Evolutionary conservation across 1,140 invertebrate genomes (phyloP).

Genomic region (Magallana ariakensis): DNA sequence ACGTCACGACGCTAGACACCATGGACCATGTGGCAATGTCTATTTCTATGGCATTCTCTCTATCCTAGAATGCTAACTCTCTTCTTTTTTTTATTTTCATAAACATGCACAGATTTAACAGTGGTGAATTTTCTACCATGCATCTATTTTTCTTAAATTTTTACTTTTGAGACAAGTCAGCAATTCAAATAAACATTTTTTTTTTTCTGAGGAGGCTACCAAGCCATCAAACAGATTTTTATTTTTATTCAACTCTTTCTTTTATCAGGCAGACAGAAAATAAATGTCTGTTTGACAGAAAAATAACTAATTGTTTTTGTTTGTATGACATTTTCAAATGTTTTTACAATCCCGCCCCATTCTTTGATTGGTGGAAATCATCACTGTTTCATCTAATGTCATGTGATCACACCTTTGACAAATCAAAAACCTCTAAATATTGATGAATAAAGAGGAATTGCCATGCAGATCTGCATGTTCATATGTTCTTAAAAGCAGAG

Average conservation of each 20-base stretch:
- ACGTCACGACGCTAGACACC: constrained; percentile 21
- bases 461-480: constrained; percentile 22
- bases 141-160: neutral
- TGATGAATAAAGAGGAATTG: neutral
- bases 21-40: constrained; percentile 41
- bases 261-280: too few relatives aligned
- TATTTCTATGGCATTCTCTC: constrained; percentile 41
- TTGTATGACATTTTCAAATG: too few relatives aligned
- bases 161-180: too few relatives aligned
- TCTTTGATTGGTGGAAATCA: neutral
- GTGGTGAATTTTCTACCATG: constrained; percentile 32
- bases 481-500: constrained; percentile 7
- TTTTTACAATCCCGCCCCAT: too few relatives aligned
- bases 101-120: constrained; percentile 25
- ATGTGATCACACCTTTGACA: constrained; percentile 8
- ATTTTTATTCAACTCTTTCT: too few relatives aligned
- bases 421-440: constrained; percentile 13
- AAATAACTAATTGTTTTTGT: too few relatives aligned
- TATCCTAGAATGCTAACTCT: constrained; percentile 9
- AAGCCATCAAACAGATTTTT: too few relatives aligned
- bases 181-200: too few relatives aligned
- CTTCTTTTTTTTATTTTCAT: neutral
- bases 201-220: too few relatives aligned
- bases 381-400: constrained; percentile 27
- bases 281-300: too few relatives aligned